Evolutionary conservation across 2,797 vertebrate genomes (phyloP), one percentile per base, ranked within the genome.

Genomic region (Sylvilagus floridanus): DNA sequence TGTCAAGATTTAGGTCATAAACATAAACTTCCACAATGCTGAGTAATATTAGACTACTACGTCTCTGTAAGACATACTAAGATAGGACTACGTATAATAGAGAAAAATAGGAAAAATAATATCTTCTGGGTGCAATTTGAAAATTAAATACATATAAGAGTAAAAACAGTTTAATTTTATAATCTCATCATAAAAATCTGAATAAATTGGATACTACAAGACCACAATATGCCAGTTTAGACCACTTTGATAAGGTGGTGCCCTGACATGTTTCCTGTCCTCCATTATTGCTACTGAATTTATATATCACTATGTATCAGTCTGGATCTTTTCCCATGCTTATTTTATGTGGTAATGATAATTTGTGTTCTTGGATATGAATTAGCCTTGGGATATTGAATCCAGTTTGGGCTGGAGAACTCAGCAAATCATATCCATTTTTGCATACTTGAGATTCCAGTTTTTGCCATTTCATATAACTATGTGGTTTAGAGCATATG

Each of bases 1-100:
- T 84, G 7, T 94, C 37, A 96, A 93, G 50, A 83, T 63, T 96
- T 71, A 88, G 63, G 57, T 88, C 14, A 32, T 79, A 82, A 84
- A 37, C 79, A 57, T 42, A 92, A 93, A 76, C 24, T 93, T 69
- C 60, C 26, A 50, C 24, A 28, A 65, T 8, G 52, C 0, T 69
- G 8, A 16, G 37, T 68, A 86, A 86, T 1, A 32, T 19, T 47
- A 71, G 42, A 32, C 17, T 89, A n/a, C 16, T 86, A 42, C 63
- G 11, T 37, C 37, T 83, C 32, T 90, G 65, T 89, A 35, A 93
- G 65, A 88, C 7, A 78, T 16, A 77, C 2, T 26, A 63, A 95
- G 63, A 86, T 79, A 91, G 12, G 11, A 35, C 22, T 24, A 87
- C 84, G 89, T 91, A 32, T 57, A 79, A 81, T 57, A 65, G 6